Evolutionary conservation across 2,888 invertebrate genomes (phyloP).

Genomic region (Cremastinae sp.): DNA sequence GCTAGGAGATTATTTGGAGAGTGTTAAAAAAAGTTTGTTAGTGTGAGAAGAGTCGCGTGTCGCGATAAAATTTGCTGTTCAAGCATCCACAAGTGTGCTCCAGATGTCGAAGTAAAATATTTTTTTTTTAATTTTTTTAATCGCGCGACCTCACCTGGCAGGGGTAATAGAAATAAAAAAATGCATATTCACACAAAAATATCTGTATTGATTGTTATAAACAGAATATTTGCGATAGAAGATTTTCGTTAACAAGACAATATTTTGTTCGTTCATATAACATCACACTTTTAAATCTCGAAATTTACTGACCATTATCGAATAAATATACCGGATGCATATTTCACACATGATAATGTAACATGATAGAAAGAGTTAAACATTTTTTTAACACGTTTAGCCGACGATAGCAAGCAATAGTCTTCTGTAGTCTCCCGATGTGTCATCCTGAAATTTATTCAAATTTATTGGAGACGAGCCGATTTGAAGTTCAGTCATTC

Average conservation of each 20-base stretch:
- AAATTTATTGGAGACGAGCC: slow-evolving; percentile 58
- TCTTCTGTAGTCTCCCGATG: slow-evolving; percentile 94
- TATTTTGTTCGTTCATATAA: slow-evolving; percentile 7
- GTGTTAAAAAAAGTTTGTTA: slow-evolving; percentile 37
- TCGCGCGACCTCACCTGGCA: slow-evolving; percentile 31
- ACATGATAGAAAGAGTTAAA: slow-evolving; percentile 58
- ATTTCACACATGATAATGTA: slow-evolving; percentile 50
- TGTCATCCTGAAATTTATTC: slow-evolving; percentile 86
- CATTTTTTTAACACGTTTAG: slow-evolving; percentile 64
- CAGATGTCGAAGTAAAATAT: slow-evolving; percentile 5
- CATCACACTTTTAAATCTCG: slow-evolving; percentile 33
- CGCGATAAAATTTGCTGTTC: slow-evolving; percentile 4
- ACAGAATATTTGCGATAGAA: slow-evolving; percentile 42
- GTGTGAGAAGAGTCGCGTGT: slow-evolving; percentile 6
- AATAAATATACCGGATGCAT: slow-evolving; percentile 42
- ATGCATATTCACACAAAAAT: slow-evolving; percentile 51
- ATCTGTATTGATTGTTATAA: slow-evolving; percentile 57
- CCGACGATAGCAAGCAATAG: slow-evolving; percentile 87
- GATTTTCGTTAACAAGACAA: slow-evolving; percentile 38
- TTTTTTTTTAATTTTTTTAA: too few species aligned
- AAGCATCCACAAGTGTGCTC: background rate
- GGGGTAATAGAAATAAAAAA: slow-evolving; percentile 31
- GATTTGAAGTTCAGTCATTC: slow-evolving; percentile 2
- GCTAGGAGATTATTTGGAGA: slow-evolving; percentile 43
- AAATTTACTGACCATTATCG: slow-evolving; percentile 57